Percentiles rank a stretch among this genome's conserved stretches.
These are phyloP conservation scores for Gnathonemus echidnorhynchus DNA, from an alignment of 2,113 vertebrate genomes.

Conservation along the genomic window DNA sequence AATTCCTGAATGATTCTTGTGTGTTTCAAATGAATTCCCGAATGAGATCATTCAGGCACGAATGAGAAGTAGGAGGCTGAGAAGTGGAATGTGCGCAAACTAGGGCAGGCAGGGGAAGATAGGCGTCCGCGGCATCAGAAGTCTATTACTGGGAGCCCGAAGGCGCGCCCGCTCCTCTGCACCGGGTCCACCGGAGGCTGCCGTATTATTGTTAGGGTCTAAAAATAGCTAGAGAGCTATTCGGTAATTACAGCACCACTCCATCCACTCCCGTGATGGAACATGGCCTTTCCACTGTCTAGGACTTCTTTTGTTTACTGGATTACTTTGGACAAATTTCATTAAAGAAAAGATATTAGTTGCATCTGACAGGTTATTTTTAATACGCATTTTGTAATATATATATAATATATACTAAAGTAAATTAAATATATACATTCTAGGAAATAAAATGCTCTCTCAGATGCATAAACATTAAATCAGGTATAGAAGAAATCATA, in stretches of 20 bases:
- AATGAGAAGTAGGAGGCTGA: not conserved
- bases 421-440: not conserved
- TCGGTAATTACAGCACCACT: constrained; percentile 4
- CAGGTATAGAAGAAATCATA: not conserved
- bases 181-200: not conserved
- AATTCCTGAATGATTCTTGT: not conserved
- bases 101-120: not conserved
- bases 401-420: not conserved
- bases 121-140: not conserved
- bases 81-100: not conserved
- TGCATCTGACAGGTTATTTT: not conserved
- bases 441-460: not conserved
- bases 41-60: not conserved
- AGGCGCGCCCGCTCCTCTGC: not conserved
- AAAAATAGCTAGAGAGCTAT: constrained; percentile 18
- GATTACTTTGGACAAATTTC: not conserved
- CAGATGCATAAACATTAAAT: not conserved
- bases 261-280: not conserved
- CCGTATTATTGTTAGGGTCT: constrained; percentile 3
- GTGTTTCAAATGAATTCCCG: not conserved
- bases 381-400: not conserved
- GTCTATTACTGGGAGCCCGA: not conserved
- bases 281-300: not conserved
- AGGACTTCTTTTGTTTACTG: not conserved
- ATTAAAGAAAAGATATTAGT: not conserved